Conservation (phyloP, 2,113 vertebrate genomes). For the Sebastes schlegelii region DNA sequence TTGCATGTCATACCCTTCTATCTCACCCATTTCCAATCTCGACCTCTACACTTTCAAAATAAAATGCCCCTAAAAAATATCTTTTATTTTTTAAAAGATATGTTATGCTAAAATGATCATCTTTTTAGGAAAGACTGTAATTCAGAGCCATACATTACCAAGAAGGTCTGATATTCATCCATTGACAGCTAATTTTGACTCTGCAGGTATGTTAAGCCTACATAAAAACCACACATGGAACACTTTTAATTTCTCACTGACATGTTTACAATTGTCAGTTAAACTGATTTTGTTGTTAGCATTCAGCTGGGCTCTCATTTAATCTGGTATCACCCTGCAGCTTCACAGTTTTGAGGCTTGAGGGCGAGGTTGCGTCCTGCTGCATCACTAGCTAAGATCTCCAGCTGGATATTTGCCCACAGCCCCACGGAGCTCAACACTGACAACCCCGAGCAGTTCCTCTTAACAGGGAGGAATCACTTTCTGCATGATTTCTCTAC, state of each 20-base stretch:
- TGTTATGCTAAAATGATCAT: background rate
- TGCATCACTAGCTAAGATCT: background rate
- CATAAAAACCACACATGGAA: background rate
- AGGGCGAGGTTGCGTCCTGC: background rate
- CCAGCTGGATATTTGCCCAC: conserved; percentile 22
- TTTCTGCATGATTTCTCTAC: conserved; percentile 35
- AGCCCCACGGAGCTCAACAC: background rate
- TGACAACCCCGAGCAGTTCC: conserved; percentile 9
- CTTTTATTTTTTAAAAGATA: background rate
- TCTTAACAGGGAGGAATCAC: conserved; percentile 5
- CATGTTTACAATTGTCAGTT: background rate
- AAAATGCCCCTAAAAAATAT: background rate
- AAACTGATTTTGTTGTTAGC: background rate
- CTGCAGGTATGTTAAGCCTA: background rate
- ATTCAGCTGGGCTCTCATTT: conserved; percentile 7
- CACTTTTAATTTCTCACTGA: background rate
- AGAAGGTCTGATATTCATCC: background rate
- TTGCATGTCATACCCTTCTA: background rate
- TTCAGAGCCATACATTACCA: background rate
- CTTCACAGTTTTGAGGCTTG: background rate
- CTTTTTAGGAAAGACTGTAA: background rate
- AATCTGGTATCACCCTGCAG: background rate
- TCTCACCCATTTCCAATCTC: background rate
- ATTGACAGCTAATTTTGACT: background rate
- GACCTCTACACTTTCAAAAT: background rate